Percentiles rank a stretch among this genome's conserved stretches.
Conservation (phyloP, 2,797 vertebrate genomes). For the Anas flavirostris region DNA sequence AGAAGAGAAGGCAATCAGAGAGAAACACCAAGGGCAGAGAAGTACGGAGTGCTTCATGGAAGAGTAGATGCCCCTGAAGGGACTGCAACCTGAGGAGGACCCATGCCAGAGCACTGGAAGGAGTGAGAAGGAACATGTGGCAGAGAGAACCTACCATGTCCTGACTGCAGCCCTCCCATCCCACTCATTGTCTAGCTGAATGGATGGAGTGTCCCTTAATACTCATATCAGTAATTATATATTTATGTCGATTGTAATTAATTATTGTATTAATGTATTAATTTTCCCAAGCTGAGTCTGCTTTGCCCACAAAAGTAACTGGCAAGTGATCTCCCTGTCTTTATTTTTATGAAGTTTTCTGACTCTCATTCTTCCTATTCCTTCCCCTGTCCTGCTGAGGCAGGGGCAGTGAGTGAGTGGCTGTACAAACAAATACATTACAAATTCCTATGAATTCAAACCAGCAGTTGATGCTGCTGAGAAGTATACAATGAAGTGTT, state of each 20-base stretch:
- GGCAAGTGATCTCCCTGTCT: not conserved
- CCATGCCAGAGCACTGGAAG: too few species aligned
- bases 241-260: not conserved
- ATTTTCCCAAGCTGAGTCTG: not conserved
- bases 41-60: not conserved
- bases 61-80: not conserved
- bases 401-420: accelerated
- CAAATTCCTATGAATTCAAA: not conserved
- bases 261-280: not conserved
- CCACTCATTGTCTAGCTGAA: not conserved
- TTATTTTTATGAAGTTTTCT: not conserved
- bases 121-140: not conserved
- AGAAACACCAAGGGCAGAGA: not conserved
- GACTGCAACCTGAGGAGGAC: not conserved
- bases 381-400: not conserved
- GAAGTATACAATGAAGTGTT: not conserved
- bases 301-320: not conserved
- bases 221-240: not conserved
- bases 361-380: not conserved
- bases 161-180: not conserved
- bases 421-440: not conserved
- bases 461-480: not conserved
- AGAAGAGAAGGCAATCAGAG: not conserved
- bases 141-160: not conserved
- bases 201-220: not conserved